Percentiles rank a stretch among this genome's conserved stretches.
Evolutionary conservation across 1,140 invertebrate species (phyloP).

Genomic region (Ectropis grisescens): DNA sequence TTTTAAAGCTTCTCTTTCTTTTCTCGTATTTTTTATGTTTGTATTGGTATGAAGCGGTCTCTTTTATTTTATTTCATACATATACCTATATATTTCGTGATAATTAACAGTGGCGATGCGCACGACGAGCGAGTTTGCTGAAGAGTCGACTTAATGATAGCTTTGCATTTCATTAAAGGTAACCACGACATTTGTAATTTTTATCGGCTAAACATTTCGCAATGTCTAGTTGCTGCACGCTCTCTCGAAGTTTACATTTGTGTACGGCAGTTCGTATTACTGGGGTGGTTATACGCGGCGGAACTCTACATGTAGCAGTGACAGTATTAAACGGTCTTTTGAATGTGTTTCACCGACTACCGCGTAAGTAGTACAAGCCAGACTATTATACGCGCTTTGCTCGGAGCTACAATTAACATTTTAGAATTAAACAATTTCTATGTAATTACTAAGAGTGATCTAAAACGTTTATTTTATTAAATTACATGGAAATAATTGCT

Average conservation of each 20-base stretch:
- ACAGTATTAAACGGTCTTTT: conserved; percentile 41
- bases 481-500: too few species aligned
- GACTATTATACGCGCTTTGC: too few species aligned
- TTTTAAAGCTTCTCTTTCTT: conserved; percentile 69
- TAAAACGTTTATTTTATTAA: too few species aligned
- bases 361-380: conserved; percentile 23
- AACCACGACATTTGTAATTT: conserved; percentile 57
- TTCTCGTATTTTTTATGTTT: conserved; percentile 66
- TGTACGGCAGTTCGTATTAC: conserved; percentile 19
- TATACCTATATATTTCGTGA: conserved; percentile 59
- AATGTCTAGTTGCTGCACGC: background rate
- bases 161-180: conserved; percentile 66
- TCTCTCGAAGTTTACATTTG: conserved; percentile 22
- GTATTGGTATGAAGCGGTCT: conserved; percentile 58
- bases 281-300: conserved; percentile 30
- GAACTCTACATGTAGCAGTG: conserved; percentile 37
- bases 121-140: conserved; percentile 49
- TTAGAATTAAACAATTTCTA: too few species aligned
- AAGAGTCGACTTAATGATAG: conserved; percentile 61
- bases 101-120: conserved; percentile 65
- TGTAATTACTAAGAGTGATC: too few species aligned
- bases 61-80: conserved; percentile 65
- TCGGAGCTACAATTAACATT: too few species aligned
- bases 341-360: conserved; percentile 24
- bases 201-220: conserved; percentile 20